phyloP scores from a whole-genome alignment of 2,888 invertebrate species.

The Hedya salicella region DNA sequence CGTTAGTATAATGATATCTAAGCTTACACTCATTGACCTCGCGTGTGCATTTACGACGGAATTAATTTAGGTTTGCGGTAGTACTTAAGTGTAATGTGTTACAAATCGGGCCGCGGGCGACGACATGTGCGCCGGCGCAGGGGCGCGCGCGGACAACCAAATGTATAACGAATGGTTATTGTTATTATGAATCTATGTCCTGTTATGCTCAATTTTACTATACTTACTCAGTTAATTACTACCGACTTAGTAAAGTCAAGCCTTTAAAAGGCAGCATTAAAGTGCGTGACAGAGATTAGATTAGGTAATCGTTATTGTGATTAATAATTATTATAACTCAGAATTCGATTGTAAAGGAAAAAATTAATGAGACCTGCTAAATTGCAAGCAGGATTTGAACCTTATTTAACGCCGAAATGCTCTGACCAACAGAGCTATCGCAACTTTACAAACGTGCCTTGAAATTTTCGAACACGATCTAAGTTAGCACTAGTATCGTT shows the following conservation, averaged over 20 bases:
- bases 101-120: conserved; percentile 57
- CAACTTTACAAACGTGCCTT: too few relatives aligned
- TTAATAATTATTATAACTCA: too few relatives aligned
- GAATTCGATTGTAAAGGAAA: too few relatives aligned
- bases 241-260: too few relatives aligned
- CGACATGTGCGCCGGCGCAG: conserved; percentile 63
- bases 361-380: too few relatives aligned
- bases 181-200: conserved; percentile 12
- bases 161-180: conserved; percentile 28
- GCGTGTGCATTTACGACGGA: conserved; percentile 58
- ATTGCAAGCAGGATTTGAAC: too few relatives aligned
- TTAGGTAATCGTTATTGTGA: too few relatives aligned
- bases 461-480: too few relatives aligned
- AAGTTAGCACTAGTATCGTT: too few relatives aligned
- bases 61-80: conserved; percentile 79
- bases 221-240: too few relatives aligned
- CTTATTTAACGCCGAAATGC: too few relatives aligned
- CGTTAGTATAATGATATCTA: conserved; percentile 34
- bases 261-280: neutral
- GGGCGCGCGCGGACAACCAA: conserved; percentile 21
- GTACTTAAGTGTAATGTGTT: conserved; percentile 61
- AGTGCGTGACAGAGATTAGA: neutral
- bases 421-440: too few relatives aligned
- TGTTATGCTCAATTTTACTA: neutral
- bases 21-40: conserved; percentile 42